A percentile compares a stretch with the other conserved stretches of the same genome.
These are phyloP conservation scores for Chrysochloris asiatica DNA, from an alignment of 2,113 vertebrate genomes.

Conservation along the genomic window DNA sequence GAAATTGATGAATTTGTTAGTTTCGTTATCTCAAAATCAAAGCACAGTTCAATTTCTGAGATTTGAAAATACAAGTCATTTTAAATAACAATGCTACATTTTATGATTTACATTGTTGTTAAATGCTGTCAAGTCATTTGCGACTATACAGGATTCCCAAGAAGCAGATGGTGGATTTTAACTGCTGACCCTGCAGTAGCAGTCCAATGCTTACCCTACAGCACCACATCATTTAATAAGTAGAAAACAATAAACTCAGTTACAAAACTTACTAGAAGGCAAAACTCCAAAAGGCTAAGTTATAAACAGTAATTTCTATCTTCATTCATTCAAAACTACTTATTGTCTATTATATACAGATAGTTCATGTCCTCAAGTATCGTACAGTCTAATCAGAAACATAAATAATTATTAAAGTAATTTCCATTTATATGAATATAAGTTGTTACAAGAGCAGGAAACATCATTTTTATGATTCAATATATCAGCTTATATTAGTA, in stretches of 20 bases:
- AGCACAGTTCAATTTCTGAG: neutral
- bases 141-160: too few relatives aligned
- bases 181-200: too few relatives aligned
- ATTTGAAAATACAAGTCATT: neutral
- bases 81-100: neutral
- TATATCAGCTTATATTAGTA: too few relatives aligned
- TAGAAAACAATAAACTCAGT: neutral
- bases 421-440: neutral
- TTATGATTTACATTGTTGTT: neutral
- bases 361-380: neutral
- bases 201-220: too few relatives aligned
- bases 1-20: neutral
- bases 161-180: too few relatives aligned
- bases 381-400: neutral
- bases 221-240: neutral
- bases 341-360: neutral
- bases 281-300: slow-evolving; percentile 21
- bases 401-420: neutral
- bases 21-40: slow-evolving; percentile 16
- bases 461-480: neutral
- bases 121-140: too few relatives aligned
- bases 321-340: neutral
- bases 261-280: neutral
- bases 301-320: slow-evolving; percentile 4
- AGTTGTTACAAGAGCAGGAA: neutral